Evolutionary conservation across 2,113 vertebrate genomes (phyloP), one percentile per base, ranked within the genome.

Genomic region (Sakesphorus luctuosus): DNA sequence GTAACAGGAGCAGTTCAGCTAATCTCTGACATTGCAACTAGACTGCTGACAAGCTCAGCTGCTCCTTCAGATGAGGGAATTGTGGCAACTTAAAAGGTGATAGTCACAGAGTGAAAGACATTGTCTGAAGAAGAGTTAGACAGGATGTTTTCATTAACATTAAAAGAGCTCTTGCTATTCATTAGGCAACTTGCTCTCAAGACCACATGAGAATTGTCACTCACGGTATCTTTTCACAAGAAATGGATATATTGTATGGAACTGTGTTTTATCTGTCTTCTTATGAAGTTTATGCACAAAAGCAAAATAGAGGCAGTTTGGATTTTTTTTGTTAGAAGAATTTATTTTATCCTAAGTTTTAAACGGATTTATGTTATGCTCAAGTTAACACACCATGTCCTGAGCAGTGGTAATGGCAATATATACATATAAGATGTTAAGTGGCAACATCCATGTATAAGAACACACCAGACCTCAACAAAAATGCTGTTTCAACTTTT

Each of bases 111-210:
- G 59, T 38, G 90, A 83, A 69, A 75, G 84, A 19, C 46, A 28
- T 12, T 76, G 50, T 66, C 87, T 85, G 77, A 68, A 65, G 89
- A 58, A 78, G 49, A 83, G 53, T 58, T 16, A 80, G 65, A 71
- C 73, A 81, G 55, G 63, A 81, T 77, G 84, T 88, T 93, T 89
- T 84, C 93, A 91, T 97, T 86, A 96, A 87, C 75, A 23, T 84
- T 92, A 88, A 86, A 52, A 88, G 78, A 88, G 40, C 56, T 91
- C 35, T 77, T 46, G 56, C 46, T 84, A 2, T 82, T 94, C 82
- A 68, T 91, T 81, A 84, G 47, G 38, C 59, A 80, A 9, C 72
- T 80, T 77, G 58, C 53, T 89, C 33, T 53, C 6, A 8, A 90
- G 79, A 47, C 82, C 55, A 20, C 1, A 0, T 25, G 75, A 84